Evolutionary conservation across 2,888 invertebrate genomes (phyloP), one percentile per base, ranked within the genome.

Genomic region (Epistrophe eligans): DNA sequence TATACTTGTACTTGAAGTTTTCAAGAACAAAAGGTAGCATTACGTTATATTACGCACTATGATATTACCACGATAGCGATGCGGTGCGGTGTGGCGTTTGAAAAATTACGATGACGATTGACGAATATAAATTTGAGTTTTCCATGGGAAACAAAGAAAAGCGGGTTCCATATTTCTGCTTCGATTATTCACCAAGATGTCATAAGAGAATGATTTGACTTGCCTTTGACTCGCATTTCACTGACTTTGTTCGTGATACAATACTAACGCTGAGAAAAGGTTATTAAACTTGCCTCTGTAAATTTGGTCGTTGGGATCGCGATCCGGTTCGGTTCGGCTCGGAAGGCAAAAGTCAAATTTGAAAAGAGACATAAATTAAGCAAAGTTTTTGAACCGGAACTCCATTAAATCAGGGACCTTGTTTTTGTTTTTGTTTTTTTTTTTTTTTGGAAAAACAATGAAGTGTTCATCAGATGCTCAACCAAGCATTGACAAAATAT

Each of bases 321-420:
- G 38, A 67, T 67, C 67, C 50, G 32, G 17, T 48, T 66, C 64
- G 66, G 66, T 50, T 66, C 66, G 66, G 66, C 35, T 66, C 66
- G 67, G 50, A 50, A 74, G 73, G 40, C 60, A 72, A 66, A 74
- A 70, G 84, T 81, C 84, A 85, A 81, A 77, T 77, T 77, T n/a
- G 24, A 52, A 38, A 72, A 19, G 32, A 72, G 81, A 85, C 82
- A 82, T 85, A 85, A 85, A 85, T 85, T 85, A 85, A 66, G 77
- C 38, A 82, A 71, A 82, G 10, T 70, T 74, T 82, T 85, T 85
- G 85, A 85, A 85, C 85, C 82, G 82, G 77, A 85, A 85, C 85
- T 50, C 74, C 73, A 82, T 85, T 82, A 67, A 77, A 85, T 79
- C 70, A 82, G 82, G 77, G 32, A 71, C 45, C 64, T 57, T 76